phyloP scores from a whole-genome alignment of 2,888 invertebrate genomes.

The Meloe dianella region DNA sequence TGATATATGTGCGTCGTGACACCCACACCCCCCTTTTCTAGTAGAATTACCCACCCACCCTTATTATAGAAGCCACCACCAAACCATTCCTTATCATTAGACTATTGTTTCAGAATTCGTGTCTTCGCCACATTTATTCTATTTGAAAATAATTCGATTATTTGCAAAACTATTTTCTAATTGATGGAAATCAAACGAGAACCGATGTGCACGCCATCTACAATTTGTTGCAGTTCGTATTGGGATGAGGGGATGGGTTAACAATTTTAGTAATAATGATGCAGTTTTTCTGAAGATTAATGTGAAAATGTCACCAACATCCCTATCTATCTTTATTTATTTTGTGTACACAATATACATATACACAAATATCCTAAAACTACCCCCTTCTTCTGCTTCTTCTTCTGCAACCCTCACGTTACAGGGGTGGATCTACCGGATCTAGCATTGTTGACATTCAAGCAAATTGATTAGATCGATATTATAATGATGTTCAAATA shows the following conservation, averaged over 20 bases:
- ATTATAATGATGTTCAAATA: not conserved
- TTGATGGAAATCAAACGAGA: not conserved
- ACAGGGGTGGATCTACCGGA: not conserved
- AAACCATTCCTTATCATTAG: not conserved
- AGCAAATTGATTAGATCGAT: constrained; percentile 9
- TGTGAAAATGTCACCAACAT: not conserved
- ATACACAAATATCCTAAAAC: not conserved
- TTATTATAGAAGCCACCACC: not conserved
- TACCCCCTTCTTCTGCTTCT: no score
- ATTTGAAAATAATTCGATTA: no score
- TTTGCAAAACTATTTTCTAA: no score
- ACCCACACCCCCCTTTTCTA: not conserved
- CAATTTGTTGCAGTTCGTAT: not conserved
- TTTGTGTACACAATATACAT: not conserved
- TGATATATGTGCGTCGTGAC: constrained; percentile 4
- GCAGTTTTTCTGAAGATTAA: not conserved
- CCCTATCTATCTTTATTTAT: not conserved
- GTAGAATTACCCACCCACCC: not conserved
- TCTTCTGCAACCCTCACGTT: no score
- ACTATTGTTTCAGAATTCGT: not conserved
- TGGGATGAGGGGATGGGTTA: no score
- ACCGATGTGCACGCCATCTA: not conserved
- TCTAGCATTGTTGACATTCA: not conserved
- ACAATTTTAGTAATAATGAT: not conserved
- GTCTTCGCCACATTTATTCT: not conserved